Evolutionary conservation across 2,888 invertebrate species (phyloP), one percentile per base, ranked within the genome.

Genomic region (Metacarcinus magister): DNA sequence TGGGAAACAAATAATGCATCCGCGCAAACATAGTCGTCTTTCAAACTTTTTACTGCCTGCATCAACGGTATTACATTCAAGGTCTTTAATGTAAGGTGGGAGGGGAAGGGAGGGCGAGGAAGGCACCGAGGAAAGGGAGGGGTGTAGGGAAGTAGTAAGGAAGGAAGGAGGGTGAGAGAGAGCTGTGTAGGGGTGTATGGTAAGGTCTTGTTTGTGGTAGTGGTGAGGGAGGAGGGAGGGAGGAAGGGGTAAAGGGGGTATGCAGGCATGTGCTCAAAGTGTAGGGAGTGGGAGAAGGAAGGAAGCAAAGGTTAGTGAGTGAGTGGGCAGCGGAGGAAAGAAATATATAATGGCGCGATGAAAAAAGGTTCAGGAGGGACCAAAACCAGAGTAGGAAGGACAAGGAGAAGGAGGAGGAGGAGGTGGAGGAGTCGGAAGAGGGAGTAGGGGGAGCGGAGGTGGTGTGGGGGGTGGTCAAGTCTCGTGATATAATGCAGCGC

Each of bases 51-150:
- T 92, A 44, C 92, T 92, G 46, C 32, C 92, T 92, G 32, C 48
- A 92, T 92, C 92, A 92, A 92, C 92, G 92, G 92, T 48, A 92
- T 92, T 92, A 48, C 92, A 92, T 92, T 92, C n/a, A 92, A 48
- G 92, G 48, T 92, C 92, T 92, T 92, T 92, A 92, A 92, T 92
- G 92, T 92, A 54, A 82, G 82, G 92, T 48, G 46, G 90, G 44
- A 10, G 60, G 43, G 92, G 92, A 32, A 23, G 28, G 16, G n/a
- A 7, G 0, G 39, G 28, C 19, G 32, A 82, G 82, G 82, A 19
- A 13, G 54, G 54, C 54, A 92, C 46, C 46, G 39, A 7, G 39
- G 28, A 44, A 44, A 90, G 90, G 46, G 28, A 54, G 48, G 92
- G 90, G 32, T 13, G 8, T 10, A 90, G 90, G 90, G 39, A 28